Percentiles rank a stretch among this genome's conserved stretches.
These are phyloP conservation scores for Anas bahamensis DNA, from an alignment of 2,797 vertebrate genomes.

Conservation along the genomic window DNA sequence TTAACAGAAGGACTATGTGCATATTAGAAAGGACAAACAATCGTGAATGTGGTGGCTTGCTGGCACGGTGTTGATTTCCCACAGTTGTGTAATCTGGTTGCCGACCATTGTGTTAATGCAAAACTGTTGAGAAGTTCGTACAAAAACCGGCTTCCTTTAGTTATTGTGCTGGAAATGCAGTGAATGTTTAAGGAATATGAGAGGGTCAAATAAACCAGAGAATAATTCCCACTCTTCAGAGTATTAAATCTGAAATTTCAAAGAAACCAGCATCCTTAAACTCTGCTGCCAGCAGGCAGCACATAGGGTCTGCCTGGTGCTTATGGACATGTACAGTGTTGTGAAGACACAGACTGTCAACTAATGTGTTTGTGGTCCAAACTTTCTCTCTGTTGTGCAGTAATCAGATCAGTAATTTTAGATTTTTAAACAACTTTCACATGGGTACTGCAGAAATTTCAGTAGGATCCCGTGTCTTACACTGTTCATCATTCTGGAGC, in stretches of 20 bases:
- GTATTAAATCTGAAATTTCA: not conserved
- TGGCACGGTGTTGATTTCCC: not conserved
- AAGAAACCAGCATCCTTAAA: not conserved
- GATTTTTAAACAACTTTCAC: not conserved
- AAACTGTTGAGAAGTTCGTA: not conserved
- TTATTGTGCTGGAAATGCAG: not conserved
- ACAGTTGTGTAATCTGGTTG: constrained; percentile 43
- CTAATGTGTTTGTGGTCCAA: not conserved
- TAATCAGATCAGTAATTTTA: not conserved
- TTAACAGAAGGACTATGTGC: constrained; percentile 35
- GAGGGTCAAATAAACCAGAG: not conserved
- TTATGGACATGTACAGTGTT: not conserved
- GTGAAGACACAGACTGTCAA: not conserved
- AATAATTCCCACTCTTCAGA: rapidly evolving
- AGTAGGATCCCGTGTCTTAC: not conserved
- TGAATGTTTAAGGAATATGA: not conserved
- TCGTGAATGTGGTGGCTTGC: not conserved
- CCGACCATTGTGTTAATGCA: not conserved
- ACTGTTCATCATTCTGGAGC: not conserved
- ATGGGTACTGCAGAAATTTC: not conserved
- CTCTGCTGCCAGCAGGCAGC: not conserved
- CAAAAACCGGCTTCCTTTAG: not conserved
- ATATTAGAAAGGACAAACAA: constrained; percentile 6
- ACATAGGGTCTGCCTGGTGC: not conserved
- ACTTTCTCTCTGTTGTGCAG: not conserved